Conservation (phyloP, 2,113 vertebrate genomes). For the Pithys albifrons region DNA sequence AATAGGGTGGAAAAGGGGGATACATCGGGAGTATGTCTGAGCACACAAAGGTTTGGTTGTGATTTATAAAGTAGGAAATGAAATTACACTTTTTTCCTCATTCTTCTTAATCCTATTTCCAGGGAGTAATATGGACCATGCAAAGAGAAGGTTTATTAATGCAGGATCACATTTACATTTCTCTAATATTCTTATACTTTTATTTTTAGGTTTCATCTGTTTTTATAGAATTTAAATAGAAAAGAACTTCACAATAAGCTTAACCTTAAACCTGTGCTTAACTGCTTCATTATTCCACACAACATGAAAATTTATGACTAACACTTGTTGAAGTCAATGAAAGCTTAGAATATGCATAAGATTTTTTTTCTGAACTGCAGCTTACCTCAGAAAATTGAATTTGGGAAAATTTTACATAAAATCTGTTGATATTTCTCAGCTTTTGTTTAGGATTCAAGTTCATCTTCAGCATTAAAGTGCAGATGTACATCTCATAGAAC, state of each 20-base stretch:
- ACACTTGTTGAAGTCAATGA: not conserved
- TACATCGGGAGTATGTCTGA: not conserved
- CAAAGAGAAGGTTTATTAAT: not conserved
- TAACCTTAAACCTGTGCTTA: not conserved
- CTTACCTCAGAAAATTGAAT: not conserved
- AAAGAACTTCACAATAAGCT: not conserved
- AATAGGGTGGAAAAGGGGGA: fast-evolving
- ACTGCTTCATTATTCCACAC: not conserved
- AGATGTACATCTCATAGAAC: not conserved
- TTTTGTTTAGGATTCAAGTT: not conserved
- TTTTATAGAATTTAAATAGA: not conserved
- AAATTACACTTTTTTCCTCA: not conserved
- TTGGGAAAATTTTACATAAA: not conserved
- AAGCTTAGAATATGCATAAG: not conserved
- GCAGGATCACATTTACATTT: not conserved
- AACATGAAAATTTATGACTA: not conserved
- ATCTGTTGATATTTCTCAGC: not conserved
- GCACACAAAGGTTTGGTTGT: not conserved
- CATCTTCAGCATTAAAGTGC: not conserved
- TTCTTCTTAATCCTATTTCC: not conserved
- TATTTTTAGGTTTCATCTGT: not conserved
- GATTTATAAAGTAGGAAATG: not conserved
- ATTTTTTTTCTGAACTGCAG: not conserved
- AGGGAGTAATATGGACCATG: not conserved
- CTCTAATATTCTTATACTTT: not conserved